Base-by-base conservation (phyloP, 2,888 invertebrate species). In the Brenthis hecate region DNA sequence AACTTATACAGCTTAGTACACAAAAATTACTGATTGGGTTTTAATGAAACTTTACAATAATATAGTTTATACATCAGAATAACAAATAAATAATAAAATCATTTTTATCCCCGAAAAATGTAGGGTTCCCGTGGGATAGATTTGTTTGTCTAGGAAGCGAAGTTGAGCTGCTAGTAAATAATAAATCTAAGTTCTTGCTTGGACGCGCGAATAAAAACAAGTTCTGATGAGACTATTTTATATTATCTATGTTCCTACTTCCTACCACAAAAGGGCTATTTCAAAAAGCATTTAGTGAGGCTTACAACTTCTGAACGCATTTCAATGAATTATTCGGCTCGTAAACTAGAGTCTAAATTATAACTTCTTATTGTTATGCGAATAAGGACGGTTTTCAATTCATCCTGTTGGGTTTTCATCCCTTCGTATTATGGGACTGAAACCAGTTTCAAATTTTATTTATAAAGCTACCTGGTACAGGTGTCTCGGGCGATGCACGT, bases 381-480 rank as follows among this genome's bases (percentile, higher is more conserved):
- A 54, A 54, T 62, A 62, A 62, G 53, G 62, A 43, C 14, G 19
- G 43, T 19, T 62, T 62, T 62, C 5, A 62, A 19, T 51, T 54
- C 36, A 23, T 53, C 14, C 43, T 3, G 32, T 6, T 32, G 53
- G 51, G 65, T 53, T 43, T 50, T 36, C 65, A 68, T 54, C 70
- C 72, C 65, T 66, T 58, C 43, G 13, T 63, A 51, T 53, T 60
- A 65, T 62, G 58, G 65, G 51, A 60, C 43, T 56, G 13, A 68
- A 70, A 72, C 72, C 68, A 68, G 72, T 68, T 70, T 70, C 36
- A 60, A 56, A 65, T 66, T 70, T 63, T 56, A 70, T 70, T 65
- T 68, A 67, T 72, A 72, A 72, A 68, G 50, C 72, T 72, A 68
- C 68, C 72, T 72, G 72, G 58, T 66, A 70, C 72, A 72, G 70